Conservation (phyloP, 2,888 invertebrate species). For the Lasius fuliginosus region DNA sequence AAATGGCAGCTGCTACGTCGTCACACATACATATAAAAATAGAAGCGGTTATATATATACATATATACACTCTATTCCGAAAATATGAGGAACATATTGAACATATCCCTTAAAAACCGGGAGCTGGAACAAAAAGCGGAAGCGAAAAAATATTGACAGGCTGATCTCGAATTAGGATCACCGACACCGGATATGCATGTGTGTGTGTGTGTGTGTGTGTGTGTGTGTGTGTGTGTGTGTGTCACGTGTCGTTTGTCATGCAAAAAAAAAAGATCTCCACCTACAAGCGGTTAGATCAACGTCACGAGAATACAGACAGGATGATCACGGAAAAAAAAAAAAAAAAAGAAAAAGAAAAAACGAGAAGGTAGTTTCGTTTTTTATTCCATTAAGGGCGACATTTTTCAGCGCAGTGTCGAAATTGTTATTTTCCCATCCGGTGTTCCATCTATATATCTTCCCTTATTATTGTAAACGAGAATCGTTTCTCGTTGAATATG, state of each 20-base stretch:
- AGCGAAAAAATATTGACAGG: constrained; percentile 65
- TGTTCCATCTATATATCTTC: neutral
- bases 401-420: neutral
- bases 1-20: neutral
- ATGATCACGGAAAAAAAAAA: neutral
- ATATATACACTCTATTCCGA: neutral
- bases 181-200: neutral
- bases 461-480: neutral
- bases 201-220: constrained; percentile 35
- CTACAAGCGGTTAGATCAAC: constrained; percentile 59
- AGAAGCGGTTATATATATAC: neutral
- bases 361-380: neutral
- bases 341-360: constrained; percentile 2
- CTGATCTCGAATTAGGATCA: constrained; percentile 44
- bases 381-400: neutral
- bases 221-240: constrained; percentile 33
- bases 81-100: neutral
- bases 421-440: constrained; percentile 21
- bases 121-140: constrained; percentile 36
- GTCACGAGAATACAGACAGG: constrained; percentile 53
- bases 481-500: neutral
- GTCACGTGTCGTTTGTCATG: constrained; percentile 67
- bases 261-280: constrained; percentile 25
- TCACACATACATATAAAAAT: constrained; percentile 1
- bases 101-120: constrained; percentile 13